Conservation (phyloP, 1,140 invertebrate species). For the Himalopsyche phryganea region DNA sequence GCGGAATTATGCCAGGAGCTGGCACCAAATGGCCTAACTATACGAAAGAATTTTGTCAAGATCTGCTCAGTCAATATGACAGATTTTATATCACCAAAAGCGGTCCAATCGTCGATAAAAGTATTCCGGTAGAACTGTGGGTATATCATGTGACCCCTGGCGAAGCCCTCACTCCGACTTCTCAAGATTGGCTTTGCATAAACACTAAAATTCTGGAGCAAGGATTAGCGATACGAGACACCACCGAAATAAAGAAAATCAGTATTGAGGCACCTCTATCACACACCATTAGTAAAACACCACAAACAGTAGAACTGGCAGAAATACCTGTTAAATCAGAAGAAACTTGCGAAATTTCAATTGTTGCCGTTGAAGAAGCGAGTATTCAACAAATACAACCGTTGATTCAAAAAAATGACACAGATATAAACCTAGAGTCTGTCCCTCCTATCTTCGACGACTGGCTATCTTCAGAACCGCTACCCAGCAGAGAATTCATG, state of each 20-base stretch:
- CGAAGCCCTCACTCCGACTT: conserved; percentile 48
- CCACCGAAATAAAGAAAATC: not conserved
- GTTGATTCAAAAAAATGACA: no score
- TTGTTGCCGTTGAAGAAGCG: no score
- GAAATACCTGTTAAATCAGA: not conserved
- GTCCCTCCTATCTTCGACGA: conserved; percentile 33
- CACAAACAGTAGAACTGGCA: not conserved
- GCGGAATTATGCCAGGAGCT: conserved; percentile 53
- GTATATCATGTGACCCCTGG: conserved; percentile 46
- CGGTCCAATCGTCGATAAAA: conserved; percentile 45
- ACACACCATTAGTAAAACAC: not conserved
- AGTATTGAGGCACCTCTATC: not conserved
- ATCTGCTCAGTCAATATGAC: conserved; percentile 49
- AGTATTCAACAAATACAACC: no score
- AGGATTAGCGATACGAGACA: conserved; percentile 54
- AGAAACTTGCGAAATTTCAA: no score
- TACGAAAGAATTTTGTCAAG: conserved; percentile 51
- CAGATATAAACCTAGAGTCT: no score
- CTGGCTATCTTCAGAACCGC: conserved; percentile 42
- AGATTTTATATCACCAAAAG: conserved; percentile 46
- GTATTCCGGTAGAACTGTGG: conserved; percentile 56
- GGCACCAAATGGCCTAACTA: conserved; percentile 52
- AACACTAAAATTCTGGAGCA: conserved; percentile 53
- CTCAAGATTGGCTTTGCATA: conserved; percentile 52
- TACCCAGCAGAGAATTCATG: conserved; percentile 46